Percentiles rank a stretch among this genome's conserved stretches.
These are phyloP conservation scores for Drosophila arawakana DNA, from an alignment of 1,140 invertebrate genomes.

Conservation along the genomic window DNA sequence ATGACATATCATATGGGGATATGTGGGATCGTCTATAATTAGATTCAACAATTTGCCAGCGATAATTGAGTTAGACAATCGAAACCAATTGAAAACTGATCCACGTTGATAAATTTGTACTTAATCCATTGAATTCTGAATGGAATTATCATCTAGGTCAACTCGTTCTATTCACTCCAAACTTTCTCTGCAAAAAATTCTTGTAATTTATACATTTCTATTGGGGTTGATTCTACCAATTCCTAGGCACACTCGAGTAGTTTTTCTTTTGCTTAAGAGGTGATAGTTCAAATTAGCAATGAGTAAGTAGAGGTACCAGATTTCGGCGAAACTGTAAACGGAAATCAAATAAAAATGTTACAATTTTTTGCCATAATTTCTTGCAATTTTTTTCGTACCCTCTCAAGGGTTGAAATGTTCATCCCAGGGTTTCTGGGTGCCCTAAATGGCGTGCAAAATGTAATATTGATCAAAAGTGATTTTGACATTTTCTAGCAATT, in stretches of 20 bases:
- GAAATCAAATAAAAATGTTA: constrained; percentile 61
- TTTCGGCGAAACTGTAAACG: constrained; percentile 30
- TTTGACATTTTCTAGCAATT: constrained; percentile 66
- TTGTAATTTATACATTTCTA: constrained; percentile 62
- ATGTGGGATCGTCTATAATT: constrained; percentile 25
- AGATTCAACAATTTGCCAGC: constrained; percentile 16
- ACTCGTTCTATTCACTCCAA: constrained; percentile 10
- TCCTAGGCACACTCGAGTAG: constrained; percentile 54
- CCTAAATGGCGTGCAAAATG: constrained; percentile 77
- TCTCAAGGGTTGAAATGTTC: constrained; percentile 42
- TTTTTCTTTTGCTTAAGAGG: constrained; percentile 56
- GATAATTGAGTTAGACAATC: constrained; percentile 43
- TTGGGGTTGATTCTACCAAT: constrained; percentile 50
- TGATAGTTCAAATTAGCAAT: constrained; percentile 61
- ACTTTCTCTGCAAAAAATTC: constrained; percentile 12
- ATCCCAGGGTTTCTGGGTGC: constrained; percentile 43
- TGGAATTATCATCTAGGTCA: constrained; percentile 18
- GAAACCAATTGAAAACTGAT: constrained; percentile 23
- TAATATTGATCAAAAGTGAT: constrained; percentile 58
- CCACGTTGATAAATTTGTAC: constrained; percentile 18
- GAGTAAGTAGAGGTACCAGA: constrained; percentile 45
- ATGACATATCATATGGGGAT: constrained; percentile 36
- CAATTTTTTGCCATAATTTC: constrained; percentile 36
- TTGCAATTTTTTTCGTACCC: constrained; percentile 15
- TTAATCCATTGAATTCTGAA: not conserved